A percentile compares a stretch with the other conserved stretches of the same genome.
These are phyloP conservation scores for Criorhina ranunculi DNA, from an alignment of 2,888 invertebrate genomes.

Conservation along the genomic window DNA sequence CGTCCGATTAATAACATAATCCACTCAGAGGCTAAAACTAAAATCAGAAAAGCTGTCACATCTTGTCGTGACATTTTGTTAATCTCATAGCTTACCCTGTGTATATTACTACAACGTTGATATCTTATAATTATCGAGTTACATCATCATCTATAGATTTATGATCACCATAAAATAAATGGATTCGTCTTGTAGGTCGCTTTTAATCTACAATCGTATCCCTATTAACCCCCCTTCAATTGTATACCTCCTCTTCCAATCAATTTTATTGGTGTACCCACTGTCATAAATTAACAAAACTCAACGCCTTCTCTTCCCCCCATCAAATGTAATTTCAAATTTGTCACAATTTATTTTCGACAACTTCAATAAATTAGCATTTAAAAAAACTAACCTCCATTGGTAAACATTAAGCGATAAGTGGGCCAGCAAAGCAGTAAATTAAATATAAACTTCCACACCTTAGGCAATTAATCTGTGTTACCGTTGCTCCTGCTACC, in stretches of 20 bases:
- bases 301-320: not conserved
- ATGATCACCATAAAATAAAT: not conserved
- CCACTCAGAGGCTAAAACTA: too few species aligned
- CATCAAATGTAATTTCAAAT: slow-evolving; percentile 3
- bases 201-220: not conserved
- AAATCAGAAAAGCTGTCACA: not conserved
- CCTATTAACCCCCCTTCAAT: not conserved
- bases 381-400: not conserved
- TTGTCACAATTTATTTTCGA: slow-evolving; percentile 24
- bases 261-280: not conserved
- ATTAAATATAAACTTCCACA: slow-evolving; percentile 26
- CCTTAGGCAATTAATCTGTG: slow-evolving; percentile 43
- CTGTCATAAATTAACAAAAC: not conserved
- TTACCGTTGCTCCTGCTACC: slow-evolving; percentile 27
- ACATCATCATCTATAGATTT: not conserved
- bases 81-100: not conserved
- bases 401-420: slow-evolving; percentile 19
- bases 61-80: not conserved
- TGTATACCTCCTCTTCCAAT: not conserved
- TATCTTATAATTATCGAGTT: not conserved
- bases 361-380: slow-evolving; percentile 28
- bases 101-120: not conserved
- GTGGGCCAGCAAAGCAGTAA: slow-evolving; percentile 32
- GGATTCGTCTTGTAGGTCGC: not conserved
- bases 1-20: too few species aligned